Evolutionary conservation across 2,888 invertebrate genomes (phyloP).

Genomic region (Augochlorella aurata): DNA sequence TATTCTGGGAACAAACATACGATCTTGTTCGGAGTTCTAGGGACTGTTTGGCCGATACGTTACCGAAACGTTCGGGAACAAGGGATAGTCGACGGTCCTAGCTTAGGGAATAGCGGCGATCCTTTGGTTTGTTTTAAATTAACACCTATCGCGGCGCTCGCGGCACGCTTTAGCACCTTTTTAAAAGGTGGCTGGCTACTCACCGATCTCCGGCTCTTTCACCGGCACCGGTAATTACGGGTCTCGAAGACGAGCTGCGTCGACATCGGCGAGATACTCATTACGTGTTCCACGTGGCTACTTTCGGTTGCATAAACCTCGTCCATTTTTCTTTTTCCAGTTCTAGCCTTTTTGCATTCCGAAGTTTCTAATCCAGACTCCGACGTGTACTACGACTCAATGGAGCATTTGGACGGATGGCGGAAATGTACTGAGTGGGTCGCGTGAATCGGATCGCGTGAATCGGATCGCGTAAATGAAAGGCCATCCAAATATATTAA

Average conservation of each 20-base stretch:
- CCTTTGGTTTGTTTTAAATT: conserved; percentile 79
- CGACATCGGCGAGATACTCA: conserved; percentile 64
- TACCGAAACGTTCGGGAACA: conserved; percentile 34
- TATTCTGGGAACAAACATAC: not conserved
- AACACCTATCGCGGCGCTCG: conserved; percentile 74
- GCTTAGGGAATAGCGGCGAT: conserved; percentile 67
- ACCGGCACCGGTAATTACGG: conserved; percentile 68
- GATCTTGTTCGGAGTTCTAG: not conserved
- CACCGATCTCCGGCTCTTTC: conserved; percentile 55
- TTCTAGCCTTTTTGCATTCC: conserved; percentile 7
- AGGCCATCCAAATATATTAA: too few species aligned
- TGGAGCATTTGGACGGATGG: not conserved
- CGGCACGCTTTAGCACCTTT: conserved; percentile 79
- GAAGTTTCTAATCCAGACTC: conserved; percentile 16
- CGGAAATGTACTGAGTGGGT: not conserved
- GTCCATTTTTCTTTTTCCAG: not conserved
- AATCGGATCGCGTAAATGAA: not conserved
- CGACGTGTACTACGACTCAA: not conserved
- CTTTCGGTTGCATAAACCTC: not conserved
- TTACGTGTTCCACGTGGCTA: conserved; percentile 55
- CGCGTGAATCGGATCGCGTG: not conserved
- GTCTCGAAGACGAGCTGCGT: conserved; percentile 51
- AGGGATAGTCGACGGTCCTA: conserved; percentile 47
- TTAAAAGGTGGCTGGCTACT: conserved; percentile 68
- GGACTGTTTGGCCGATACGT: conserved; percentile 37